Evolutionary conservation across 2,888 invertebrate species (phyloP), one percentile per base, ranked within the genome.

Genomic region (Omphaloscelis lunosa): DNA sequence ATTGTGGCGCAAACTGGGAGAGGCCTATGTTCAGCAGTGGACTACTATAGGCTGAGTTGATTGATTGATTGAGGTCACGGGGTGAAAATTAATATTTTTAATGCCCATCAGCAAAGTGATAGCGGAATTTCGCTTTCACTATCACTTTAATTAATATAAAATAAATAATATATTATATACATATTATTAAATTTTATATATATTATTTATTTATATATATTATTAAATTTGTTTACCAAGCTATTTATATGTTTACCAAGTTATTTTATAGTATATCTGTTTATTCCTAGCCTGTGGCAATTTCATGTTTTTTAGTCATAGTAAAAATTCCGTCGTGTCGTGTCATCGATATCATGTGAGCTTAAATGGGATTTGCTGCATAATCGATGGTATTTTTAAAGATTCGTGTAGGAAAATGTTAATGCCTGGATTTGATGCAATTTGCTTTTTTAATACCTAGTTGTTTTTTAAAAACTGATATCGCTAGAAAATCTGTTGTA

Each of bases 291-390:
- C 1, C 58, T 59, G 72, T 59, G 29, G 41, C 20, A 45, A 11
- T 56, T n/a, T 41, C 2, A 29, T 34, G 27, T 82, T 56, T 82
- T 79, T 58, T 81, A 73, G 62, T 88, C 77, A 75, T 34, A 77
- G 59, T 81, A 80, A 82, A 72, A 86, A 89, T 86, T 89, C 73
- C 74, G 86, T 85, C 86, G 78, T 85, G 86, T 85, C 86, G 78
- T 85, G 85, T 88, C 87, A 88, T 89, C 86, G 86, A 76, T 85
- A 88, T 59, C 79, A 66, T 82, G 80, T 89, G 79, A 78, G 80
- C 70, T 86, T 88, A 85, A 89, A 87, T 72, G 72, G 83, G 75
- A 82, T 84, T 84, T 77, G 81, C 84, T 72, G 82, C 76, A 79
- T 87, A 87, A 90, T 86, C 79, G 82, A 84, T 79, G 59, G 63